Conservation (phyloP, 2,888 invertebrate genomes). For the Chirona hameri region DNA sequence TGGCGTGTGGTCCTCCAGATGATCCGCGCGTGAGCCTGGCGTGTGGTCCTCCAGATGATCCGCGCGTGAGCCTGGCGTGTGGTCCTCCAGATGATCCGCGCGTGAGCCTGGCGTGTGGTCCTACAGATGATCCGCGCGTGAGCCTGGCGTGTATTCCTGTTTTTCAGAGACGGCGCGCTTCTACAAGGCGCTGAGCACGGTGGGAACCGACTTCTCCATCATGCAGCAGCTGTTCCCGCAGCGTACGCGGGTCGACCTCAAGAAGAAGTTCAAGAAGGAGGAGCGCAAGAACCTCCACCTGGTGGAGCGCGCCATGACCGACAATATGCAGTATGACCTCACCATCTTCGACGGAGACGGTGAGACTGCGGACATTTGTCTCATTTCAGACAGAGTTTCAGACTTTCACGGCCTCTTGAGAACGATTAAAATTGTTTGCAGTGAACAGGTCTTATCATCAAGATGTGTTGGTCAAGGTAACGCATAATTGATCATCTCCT, state of each 20-base stretch:
- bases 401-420: too few relatives aligned
- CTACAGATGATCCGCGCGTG: not conserved
- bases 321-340: slow-evolving; percentile 39
- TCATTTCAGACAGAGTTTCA: too few relatives aligned
- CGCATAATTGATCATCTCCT: too few relatives aligned
- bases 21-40: too few relatives aligned
- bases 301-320: slow-evolving; percentile 41
- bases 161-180: slow-evolving; percentile 42
- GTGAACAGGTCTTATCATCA: too few relatives aligned
- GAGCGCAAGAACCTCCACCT: slow-evolving; percentile 54
- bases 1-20: too few relatives aligned
- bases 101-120: not conserved
- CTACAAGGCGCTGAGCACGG: slow-evolving; percentile 79
- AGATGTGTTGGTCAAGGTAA: too few relatives aligned
- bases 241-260: slow-evolving; percentile 74
- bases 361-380: too few relatives aligned
- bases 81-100: too few relatives aligned
- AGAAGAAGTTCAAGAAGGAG: slow-evolving; percentile 89
- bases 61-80: too few relatives aligned
- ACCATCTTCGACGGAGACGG: slow-evolving; percentile 37
- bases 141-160: not conserved
- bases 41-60: too few relatives aligned
- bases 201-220: slow-evolving; percentile 89
- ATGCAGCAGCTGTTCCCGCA: slow-evolving; percentile 80
- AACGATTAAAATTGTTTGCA: too few relatives aligned